Conservation (phyloP, 1,140 invertebrate genomes). For the Telenomus remus region DNA sequence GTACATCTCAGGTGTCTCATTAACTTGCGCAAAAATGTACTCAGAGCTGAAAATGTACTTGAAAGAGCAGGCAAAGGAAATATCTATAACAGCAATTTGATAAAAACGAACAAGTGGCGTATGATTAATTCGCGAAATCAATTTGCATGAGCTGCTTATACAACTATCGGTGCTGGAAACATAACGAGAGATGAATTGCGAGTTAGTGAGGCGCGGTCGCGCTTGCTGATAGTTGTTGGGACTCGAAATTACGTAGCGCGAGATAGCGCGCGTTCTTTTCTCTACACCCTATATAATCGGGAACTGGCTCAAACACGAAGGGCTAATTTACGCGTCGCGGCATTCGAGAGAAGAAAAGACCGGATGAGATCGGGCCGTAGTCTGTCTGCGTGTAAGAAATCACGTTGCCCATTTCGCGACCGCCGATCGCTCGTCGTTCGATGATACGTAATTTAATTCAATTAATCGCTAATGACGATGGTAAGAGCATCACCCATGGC, state of each 20-base stretch:
- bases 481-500: slow-evolving; percentile 52
- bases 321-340: slow-evolving; percentile 55
- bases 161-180: slow-evolving; percentile 19
- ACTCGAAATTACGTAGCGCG: slow-evolving; percentile 34
- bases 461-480: slow-evolving; percentile 69
- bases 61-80: not conserved
- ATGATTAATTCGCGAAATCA: slow-evolving; percentile 38
- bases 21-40: no score
- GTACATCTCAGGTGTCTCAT: no score
- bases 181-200: slow-evolving; percentile 45
- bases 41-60: no score
- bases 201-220: slow-evolving; percentile 23
- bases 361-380: slow-evolving; percentile 57
- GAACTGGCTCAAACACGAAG: slow-evolving; percentile 38
- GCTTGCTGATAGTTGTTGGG: slow-evolving; percentile 27
- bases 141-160: slow-evolving; percentile 40
- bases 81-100: not conserved
- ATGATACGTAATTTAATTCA: slow-evolving; percentile 73
- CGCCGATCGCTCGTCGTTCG: slow-evolving; percentile 54
- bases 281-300: slow-evolving; percentile 53
- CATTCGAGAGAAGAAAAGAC: slow-evolving; percentile 43
- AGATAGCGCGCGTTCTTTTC: slow-evolving; percentile 35
- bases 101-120: slow-evolving; percentile 17
- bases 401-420: slow-evolving; percentile 58
- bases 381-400: slow-evolving; percentile 53